Evolutionary conservation across 2,797 vertebrate genomes (phyloP).

Genomic region (Channallabes apus): DNA sequence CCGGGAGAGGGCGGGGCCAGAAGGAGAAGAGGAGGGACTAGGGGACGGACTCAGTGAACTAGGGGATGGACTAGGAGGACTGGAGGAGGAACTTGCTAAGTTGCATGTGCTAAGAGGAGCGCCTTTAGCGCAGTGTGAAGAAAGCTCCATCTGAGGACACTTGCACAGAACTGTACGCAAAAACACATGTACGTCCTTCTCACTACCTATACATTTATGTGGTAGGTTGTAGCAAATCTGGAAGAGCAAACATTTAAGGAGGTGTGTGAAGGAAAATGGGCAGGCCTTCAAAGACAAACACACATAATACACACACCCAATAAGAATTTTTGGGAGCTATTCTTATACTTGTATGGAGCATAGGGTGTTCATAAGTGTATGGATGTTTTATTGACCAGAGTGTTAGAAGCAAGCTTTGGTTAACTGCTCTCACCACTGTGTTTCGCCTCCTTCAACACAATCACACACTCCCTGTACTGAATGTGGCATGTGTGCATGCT

Average conservation of each 20-base stretch:
- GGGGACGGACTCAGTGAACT: constrained; percentile 62
- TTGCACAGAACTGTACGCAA: constrained; percentile 19
- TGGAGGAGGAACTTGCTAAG: constrained; percentile 73
- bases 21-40: constrained; percentile 62
- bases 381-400: constrained; percentile 10
- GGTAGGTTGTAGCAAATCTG: constrained; percentile 37
- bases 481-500: constrained; percentile 38
- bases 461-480: constrained; percentile 13
- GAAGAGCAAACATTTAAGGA: constrained; percentile 29
- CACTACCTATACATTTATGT: constrained; percentile 25
- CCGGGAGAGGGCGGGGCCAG: constrained; percentile 57
- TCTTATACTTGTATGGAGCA: background rate
- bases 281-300: background rate
- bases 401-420: background rate
- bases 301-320: constrained; percentile 2
- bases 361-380: constrained; percentile 25
- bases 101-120: constrained; percentile 74
- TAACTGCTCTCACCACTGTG: constrained; percentile 1
- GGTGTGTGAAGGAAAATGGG: background rate
- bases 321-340: constrained; percentile 8
- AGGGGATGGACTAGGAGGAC: constrained; percentile 56
- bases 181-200: constrained; percentile 30
- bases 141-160: constrained; percentile 81
- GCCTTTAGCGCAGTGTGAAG: constrained; percentile 81
- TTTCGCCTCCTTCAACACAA: background rate